Percentiles rank a stretch among this genome's conserved stretches.
These are phyloP conservation scores for Ophioninae sp. DNA, from an alignment of 2,888 invertebrate genomes.

Conservation along the genomic window DNA sequence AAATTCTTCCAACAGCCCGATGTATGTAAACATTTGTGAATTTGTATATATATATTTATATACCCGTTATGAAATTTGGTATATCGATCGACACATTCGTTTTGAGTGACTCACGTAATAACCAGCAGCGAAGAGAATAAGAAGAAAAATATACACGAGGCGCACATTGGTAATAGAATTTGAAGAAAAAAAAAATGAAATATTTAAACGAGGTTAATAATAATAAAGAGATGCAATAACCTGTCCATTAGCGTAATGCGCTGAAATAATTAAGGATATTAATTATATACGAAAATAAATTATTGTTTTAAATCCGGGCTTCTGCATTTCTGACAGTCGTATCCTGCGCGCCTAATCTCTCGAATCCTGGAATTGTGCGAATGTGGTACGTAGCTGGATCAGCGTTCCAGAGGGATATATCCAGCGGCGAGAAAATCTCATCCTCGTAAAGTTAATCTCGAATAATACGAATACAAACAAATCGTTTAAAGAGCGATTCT, in stretches of 20 bases:
- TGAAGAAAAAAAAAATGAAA: constrained; percentile 21
- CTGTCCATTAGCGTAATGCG: constrained; percentile 71
- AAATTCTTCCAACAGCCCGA: not conserved
- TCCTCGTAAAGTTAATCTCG: constrained; percentile 45
- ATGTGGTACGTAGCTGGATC: not conserved
- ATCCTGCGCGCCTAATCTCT: constrained; percentile 27
- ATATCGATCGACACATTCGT: constrained; percentile 6
- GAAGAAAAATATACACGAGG: not conserved
- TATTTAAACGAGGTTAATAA: constrained; percentile 58
- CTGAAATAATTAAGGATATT: constrained; percentile 64
- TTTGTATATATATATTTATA: constrained; percentile 2
- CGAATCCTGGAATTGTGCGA: constrained; percentile 1
- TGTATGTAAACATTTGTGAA: constrained; percentile 26
- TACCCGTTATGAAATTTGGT: constrained; percentile 23
- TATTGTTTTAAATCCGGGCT: constrained; percentile 72
- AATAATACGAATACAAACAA: constrained; percentile 25
- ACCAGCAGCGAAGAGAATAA: not conserved
- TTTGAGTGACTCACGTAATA: constrained; percentile 5
- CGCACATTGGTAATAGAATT: constrained; percentile 16
- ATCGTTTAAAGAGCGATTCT: constrained; percentile 17
- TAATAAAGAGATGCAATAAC: constrained; percentile 71
- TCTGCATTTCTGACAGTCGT: constrained; percentile 30
- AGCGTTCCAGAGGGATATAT: constrained; percentile 4
- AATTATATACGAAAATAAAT: constrained; percentile 72
- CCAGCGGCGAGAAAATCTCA: constrained; percentile 11